Conservation (phyloP, 2,888 invertebrate genomes). For the Meandrusa payeni region DNA sequence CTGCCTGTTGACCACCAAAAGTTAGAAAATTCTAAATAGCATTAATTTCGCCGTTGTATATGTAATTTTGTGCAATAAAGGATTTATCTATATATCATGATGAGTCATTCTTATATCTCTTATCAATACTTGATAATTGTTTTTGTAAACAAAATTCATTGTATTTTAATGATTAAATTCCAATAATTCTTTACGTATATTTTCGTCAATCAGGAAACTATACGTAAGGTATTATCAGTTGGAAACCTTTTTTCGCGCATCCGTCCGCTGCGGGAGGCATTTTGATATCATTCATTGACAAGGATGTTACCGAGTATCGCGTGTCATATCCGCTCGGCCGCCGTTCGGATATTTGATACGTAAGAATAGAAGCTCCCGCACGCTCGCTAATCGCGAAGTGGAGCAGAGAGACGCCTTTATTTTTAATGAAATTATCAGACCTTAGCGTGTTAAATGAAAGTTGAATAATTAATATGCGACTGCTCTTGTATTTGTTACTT, state of each 20-base stretch:
- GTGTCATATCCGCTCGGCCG: slow-evolving; percentile 47
- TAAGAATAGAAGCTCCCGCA: slow-evolving; percentile 8
- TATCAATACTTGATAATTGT: too few species aligned
- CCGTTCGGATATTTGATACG: slow-evolving; percentile 31
- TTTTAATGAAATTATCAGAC: slow-evolving; percentile 1
- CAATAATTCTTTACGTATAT: background rate
- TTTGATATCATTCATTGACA: slow-evolving; percentile 28
- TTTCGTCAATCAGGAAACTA: slow-evolving; percentile 46
- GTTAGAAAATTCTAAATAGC: too few species aligned
- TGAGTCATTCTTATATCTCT: too few species aligned
- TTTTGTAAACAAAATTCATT: too few species aligned
- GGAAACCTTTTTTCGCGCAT: slow-evolving; percentile 43
- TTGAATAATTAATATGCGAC: too few species aligned
- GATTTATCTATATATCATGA: too few species aligned
- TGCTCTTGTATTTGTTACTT: too few species aligned
- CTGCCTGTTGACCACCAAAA: too few species aligned
- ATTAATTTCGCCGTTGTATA: too few species aligned
- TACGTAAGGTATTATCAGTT: slow-evolving; percentile 48
- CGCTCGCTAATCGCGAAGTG: slow-evolving; percentile 20
- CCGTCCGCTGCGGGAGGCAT: slow-evolving; percentile 34
- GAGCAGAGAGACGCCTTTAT: slow-evolving; percentile 5
- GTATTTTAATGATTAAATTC: too few species aligned
- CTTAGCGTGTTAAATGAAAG: background rate
- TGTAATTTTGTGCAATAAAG: too few species aligned
- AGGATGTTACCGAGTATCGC: slow-evolving; percentile 38